A percentile compares a stretch with the other conserved stretches of the same genome.
phyloP scores from a whole-genome alignment of 1,140 invertebrate species.

The Hirudo medicinalis region DNA sequence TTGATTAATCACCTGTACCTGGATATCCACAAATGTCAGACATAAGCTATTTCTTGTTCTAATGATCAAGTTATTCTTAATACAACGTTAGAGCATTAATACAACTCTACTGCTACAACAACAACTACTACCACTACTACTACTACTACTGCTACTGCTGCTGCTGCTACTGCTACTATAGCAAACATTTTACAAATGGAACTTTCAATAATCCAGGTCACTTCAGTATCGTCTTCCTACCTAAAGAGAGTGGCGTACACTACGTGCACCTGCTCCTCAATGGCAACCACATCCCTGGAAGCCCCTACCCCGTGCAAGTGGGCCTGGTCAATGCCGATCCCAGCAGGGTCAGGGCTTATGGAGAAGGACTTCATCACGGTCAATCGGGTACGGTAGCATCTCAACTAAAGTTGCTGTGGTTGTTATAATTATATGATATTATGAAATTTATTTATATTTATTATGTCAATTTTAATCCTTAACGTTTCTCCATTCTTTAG shows the following conservation, averaged over 20 bases:
- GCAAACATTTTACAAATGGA: too few relatives aligned
- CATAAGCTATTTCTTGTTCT: too few relatives aligned
- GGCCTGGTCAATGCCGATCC: conserved; percentile 90
- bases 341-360: conserved; percentile 77
- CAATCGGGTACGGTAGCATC: conserved; percentile 32
- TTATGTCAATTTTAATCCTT: background rate
- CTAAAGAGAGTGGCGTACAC: conserved; percentile 85
- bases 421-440: background rate
- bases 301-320: conserved; percentile 80
- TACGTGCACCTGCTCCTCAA: conserved; percentile 88
- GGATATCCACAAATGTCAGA: too few relatives aligned
- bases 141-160: too few relatives aligned
- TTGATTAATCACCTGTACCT: too few relatives aligned
- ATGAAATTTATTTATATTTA: background rate
- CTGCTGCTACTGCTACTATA: too few relatives aligned
- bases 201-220: conserved; percentile 30
- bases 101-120: too few relatives aligned
- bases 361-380: conserved; percentile 56
- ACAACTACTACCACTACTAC: too few relatives aligned
- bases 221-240: conserved; percentile 74
- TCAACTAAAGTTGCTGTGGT: background rate
- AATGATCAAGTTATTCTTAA: too few relatives aligned
- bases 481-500: conserved; percentile 38
- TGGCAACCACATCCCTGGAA: conserved; percentile 84
- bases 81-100: too few relatives aligned